Conservation (phyloP, 2,888 invertebrate species). For the Dicycla oo region DNA sequence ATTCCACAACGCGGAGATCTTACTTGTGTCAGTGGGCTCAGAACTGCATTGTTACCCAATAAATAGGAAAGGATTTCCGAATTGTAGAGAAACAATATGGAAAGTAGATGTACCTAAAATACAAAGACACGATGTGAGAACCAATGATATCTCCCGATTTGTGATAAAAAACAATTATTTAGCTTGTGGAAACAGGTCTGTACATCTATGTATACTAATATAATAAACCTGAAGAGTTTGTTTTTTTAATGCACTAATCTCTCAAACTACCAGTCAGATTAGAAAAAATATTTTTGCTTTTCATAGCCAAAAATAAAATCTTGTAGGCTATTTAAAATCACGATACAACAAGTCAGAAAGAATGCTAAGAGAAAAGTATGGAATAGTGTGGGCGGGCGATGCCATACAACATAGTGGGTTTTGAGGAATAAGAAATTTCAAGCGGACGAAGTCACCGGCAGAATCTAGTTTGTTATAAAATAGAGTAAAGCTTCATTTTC, state of each 20-base stretch:
- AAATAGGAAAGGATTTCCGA: conserved; percentile 73
- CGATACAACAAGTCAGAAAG: too few relatives aligned
- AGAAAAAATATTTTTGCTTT: too few relatives aligned
- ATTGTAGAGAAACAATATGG: conserved; percentile 74
- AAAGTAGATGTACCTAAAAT: conserved; percentile 78
- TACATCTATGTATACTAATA: neutral
- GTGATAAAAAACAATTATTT: conserved; percentile 76
- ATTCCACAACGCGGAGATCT: conserved; percentile 72
- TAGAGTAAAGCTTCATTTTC: neutral
- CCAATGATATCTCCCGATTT: conserved; percentile 87
- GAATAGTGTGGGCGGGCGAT: too few relatives aligned
- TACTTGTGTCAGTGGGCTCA: conserved; percentile 79
- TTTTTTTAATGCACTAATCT: too few relatives aligned
- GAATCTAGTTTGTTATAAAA: neutral
- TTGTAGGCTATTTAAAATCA: too few relatives aligned
- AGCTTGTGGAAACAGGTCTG: conserved; percentile 86
- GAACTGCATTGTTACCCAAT: conserved; percentile 76
- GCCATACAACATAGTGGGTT: neutral
- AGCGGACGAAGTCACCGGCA: too few relatives aligned
- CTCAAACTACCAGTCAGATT: too few relatives aligned
- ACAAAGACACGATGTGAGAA: conserved; percentile 79
- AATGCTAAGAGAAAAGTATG: too few relatives aligned
- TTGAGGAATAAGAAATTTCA: neutral
- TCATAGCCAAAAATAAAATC: too few relatives aligned
- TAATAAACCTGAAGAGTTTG: neutral